Conservation (phyloP, 1,140 invertebrate species). For the Hermatobates lingyangjiaoensis region DNA sequence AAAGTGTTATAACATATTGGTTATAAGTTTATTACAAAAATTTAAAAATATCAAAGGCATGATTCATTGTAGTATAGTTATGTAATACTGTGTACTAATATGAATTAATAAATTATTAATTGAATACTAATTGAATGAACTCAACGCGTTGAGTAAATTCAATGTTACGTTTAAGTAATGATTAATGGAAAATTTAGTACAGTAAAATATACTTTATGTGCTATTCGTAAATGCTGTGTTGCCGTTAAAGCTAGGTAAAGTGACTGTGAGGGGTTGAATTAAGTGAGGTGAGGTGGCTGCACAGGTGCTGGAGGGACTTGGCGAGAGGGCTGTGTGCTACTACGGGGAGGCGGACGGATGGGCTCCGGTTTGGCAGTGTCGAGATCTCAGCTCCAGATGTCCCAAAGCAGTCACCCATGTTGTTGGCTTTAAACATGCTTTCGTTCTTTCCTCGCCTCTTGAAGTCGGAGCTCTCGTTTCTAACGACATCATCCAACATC, state of each 20-base stretch:
- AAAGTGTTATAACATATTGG: too few species aligned
- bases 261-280: not conserved
- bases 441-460: constrained; percentile 1
- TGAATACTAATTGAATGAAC: not conserved
- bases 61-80: too few species aligned
- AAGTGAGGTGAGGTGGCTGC: not conserved
- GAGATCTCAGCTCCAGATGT: not conserved
- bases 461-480: not conserved
- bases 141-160: not conserved
- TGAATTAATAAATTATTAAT: too few species aligned
- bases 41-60: too few species aligned
- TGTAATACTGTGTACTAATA: too few species aligned
- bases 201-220: not conserved
- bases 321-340: constrained; percentile 1
- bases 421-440: constrained; percentile 5
- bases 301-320: not conserved
- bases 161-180: not conserved
- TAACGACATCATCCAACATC: not conserved
- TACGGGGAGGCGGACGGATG: constrained; percentile 2
- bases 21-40: too few species aligned
- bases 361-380: constrained; percentile 3
- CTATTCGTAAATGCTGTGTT: not conserved
- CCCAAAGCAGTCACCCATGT: not conserved
- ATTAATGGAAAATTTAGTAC: not conserved
- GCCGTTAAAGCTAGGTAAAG: not conserved